Evolutionary conservation across 2,113 vertebrate genomes (phyloP).

Genomic region (Neofelis nebulosa): DNA sequence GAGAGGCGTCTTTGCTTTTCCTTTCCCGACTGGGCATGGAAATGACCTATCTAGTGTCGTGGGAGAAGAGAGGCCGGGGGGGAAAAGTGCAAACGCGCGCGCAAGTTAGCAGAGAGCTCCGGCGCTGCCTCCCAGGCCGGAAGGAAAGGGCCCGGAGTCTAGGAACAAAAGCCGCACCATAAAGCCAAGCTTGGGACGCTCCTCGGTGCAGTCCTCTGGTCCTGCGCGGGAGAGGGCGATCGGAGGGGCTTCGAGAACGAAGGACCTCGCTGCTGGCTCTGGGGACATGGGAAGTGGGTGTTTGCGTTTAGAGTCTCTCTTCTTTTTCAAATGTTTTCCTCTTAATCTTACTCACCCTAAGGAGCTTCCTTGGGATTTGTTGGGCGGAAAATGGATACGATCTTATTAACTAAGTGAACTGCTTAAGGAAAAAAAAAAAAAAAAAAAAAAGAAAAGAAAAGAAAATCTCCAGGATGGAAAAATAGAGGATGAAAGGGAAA

Average conservation of each 20-base stretch:
- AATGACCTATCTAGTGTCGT: background rate
- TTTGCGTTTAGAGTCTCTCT: background rate
- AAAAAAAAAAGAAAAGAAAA: too few species aligned
- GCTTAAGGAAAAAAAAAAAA: background rate
- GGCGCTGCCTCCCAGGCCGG: background rate
- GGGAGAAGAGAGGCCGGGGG: background rate
- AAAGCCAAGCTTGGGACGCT: background rate
- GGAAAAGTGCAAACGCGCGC: background rate
- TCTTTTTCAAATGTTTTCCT: too few species aligned
- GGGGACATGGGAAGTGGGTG: background rate
- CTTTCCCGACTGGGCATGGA: background rate
- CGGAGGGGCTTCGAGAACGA: background rate
- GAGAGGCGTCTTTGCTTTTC: background rate
- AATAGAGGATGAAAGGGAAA: background rate
- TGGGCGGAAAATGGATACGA: background rate
- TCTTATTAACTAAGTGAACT: background rate
- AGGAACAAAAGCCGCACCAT: background rate
- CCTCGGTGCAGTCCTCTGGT: background rate
- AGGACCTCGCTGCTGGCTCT: background rate
- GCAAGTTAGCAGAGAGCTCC: constrained; percentile 14
- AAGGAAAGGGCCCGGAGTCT: too few species aligned
- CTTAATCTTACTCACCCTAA: background rate
- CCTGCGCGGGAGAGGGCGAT: background rate
- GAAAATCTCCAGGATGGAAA: background rate
- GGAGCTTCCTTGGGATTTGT: background rate